Conservation (phyloP, 2,797 vertebrate genomes). For the Orestias chungarensis region DNA sequence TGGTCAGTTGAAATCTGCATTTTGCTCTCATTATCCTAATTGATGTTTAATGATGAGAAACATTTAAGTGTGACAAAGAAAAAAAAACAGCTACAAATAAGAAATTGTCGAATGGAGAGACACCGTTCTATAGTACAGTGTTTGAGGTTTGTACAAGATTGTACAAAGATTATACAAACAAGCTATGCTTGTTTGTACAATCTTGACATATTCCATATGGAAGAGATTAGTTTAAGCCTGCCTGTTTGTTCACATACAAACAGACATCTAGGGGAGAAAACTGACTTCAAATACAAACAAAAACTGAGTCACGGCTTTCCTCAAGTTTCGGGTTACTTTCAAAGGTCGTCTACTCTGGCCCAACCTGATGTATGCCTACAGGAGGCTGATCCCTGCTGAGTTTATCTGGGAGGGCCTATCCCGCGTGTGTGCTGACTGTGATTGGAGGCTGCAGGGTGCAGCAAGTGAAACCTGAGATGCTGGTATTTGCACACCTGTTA, state of each 20-base stretch:
- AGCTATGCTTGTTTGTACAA: background rate
- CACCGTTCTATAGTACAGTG: too few relatives aligned
- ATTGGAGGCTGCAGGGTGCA: conserved; percentile 57
- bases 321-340: background rate
- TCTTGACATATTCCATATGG: background rate
- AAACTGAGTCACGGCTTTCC: conserved; percentile 8
- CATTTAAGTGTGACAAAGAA: too few relatives aligned
- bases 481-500: conserved; percentile 51
- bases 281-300: background rate
- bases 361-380: background rate
- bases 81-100: background rate
- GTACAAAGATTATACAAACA: too few relatives aligned
- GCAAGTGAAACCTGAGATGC: conserved; percentile 61
- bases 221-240: background rate
- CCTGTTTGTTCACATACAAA: conserved; percentile 6
- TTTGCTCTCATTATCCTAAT: too few relatives aligned
- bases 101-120: too few relatives aligned
- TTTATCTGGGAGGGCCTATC: background rate
- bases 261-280: background rate
- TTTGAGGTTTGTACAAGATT: too few relatives aligned
- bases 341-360: background rate
- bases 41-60: too few relatives aligned
- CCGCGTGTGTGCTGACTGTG: conserved; percentile 26
- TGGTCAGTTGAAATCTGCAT: background rate
- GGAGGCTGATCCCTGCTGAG: background rate